Evolutionary conservation across 2,888 invertebrate genomes (phyloP).

Genomic region (Sclerodermus sp.): DNA sequence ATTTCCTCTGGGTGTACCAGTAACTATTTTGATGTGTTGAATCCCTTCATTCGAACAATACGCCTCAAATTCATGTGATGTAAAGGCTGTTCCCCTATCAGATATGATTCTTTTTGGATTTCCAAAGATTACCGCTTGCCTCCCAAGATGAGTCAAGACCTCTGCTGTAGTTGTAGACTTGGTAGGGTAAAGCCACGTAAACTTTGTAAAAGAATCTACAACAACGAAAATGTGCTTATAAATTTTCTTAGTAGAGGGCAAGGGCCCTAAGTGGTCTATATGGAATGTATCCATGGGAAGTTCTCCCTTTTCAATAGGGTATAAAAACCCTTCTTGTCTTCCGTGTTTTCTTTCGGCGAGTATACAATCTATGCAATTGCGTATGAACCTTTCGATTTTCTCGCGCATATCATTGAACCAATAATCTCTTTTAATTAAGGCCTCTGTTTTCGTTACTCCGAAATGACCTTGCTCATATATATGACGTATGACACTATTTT

Average conservation of each 20-base stretch:
- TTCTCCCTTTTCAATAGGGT: background rate
- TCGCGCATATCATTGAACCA: conserved; percentile 24
- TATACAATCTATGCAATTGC: conserved; percentile 16
- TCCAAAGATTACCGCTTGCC: conserved; percentile 10
- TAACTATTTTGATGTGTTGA: conserved; percentile 11
- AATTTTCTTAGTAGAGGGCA: conserved; percentile 32
- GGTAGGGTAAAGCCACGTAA: conserved; percentile 14
- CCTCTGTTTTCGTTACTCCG: conserved; percentile 30
- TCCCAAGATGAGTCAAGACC: conserved; percentile 1
- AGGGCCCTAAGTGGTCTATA: conserved; percentile 22
- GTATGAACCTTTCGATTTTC: conserved; percentile 7
- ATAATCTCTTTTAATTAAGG: conserved; percentile 32
- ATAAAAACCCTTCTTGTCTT: conserved; percentile 28
- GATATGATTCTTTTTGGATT: conserved; percentile 15
- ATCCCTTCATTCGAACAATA: conserved; percentile 15
- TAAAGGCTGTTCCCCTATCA: conserved; percentile 17
- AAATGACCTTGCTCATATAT: conserved; percentile 45
- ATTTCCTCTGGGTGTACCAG: conserved; percentile 12
- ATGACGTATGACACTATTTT: conserved; percentile 41
- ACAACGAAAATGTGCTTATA: conserved; percentile 19
- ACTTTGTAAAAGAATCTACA: conserved; percentile 23
- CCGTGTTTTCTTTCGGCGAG: conserved; percentile 23
- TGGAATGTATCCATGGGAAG: conserved; percentile 1
- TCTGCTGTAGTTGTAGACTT: conserved; percentile 7
- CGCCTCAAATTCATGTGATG: conserved; percentile 7